Evolutionary conservation across 2,113 vertebrate genomes (phyloP).

Genomic region (Vombatus ursinus): DNA sequence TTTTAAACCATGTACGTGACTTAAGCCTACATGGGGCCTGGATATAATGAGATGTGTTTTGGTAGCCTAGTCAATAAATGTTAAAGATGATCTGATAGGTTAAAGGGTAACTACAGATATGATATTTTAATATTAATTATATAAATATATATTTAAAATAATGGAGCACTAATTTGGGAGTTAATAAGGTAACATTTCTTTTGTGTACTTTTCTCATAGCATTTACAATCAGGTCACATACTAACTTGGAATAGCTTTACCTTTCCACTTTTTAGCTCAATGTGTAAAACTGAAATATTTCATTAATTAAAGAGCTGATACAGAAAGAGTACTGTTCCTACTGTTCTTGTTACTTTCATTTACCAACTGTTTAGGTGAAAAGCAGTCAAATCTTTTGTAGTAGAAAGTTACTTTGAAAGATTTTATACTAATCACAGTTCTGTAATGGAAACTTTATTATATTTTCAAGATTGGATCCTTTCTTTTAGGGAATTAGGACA

Average conservation of each 20-base stretch:
- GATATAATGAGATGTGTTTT: neutral
- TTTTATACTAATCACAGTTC: slow-evolving; percentile 6
- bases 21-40: neutral
- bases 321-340: slow-evolving; percentile 13
- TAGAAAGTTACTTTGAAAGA: slow-evolving; percentile 29
- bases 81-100: neutral
- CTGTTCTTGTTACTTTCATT: slow-evolving; percentile 42
- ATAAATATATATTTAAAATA: slow-evolving; percentile 6
- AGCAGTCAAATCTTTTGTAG: slow-evolving; percentile 26
- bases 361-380: slow-evolving; percentile 28
- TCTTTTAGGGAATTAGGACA: slow-evolving; percentile 21
- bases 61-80: neutral
- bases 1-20: too few relatives aligned
- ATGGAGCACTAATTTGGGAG: neutral
- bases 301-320: slow-evolving; percentile 11
- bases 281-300: slow-evolving; percentile 49
- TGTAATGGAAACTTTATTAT: slow-evolving; percentile 36
- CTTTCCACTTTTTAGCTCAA: slow-evolving; percentile 12
- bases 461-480: slow-evolving; percentile 14
- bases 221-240: neutral
- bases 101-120: slow-evolving; percentile 10
- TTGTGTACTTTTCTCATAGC: neutral
- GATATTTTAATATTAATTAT: slow-evolving; percentile 21
- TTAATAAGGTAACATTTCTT: slow-evolving; percentile 6
- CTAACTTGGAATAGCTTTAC: slow-evolving; percentile 13